Evolutionary conservation across 1,140 invertebrate genomes (phyloP).

Genomic region (Tetragonula clypearis): DNA sequence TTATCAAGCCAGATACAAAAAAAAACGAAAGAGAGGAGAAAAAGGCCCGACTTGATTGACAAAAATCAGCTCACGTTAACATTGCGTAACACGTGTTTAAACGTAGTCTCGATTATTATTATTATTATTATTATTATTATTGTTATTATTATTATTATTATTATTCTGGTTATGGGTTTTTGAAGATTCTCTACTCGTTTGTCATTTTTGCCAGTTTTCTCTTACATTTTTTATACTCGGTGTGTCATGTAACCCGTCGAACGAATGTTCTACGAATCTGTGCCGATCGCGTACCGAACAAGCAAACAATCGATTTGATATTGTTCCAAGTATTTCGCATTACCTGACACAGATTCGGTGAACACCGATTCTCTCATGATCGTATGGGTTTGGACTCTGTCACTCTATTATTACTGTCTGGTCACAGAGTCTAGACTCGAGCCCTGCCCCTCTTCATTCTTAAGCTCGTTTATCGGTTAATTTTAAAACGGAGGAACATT

Average conservation of each 20-base stretch:
- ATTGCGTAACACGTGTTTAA: slow-evolving; percentile 22
- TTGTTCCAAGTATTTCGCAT: not conserved
- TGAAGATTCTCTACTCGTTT: slow-evolving; percentile 51
- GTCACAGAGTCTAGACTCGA: not conserved
- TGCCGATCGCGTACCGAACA: not conserved
- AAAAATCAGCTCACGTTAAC: slow-evolving; percentile 55
- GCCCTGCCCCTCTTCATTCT: not conserved
- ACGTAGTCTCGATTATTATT: slow-evolving; percentile 45
- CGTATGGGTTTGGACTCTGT: slow-evolving; percentile 20
- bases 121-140: too few species aligned
- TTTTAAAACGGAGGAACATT: slow-evolving; percentile 23
- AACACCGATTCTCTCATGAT: slow-evolving; percentile 13
- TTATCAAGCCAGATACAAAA: not conserved
- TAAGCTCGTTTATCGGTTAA: slow-evolving; percentile 28
- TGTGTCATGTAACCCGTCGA: slow-evolving; percentile 13
- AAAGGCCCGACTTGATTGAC: slow-evolving; percentile 25
- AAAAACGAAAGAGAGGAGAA: not conserved
- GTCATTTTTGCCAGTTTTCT: slow-evolving; percentile 46
- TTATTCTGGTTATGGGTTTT: slow-evolving; percentile 32
- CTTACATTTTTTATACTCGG: slow-evolving; percentile 30
- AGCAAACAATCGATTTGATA: not conserved
- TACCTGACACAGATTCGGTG: slow-evolving; percentile 15
- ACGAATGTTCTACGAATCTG: slow-evolving; percentile 5
- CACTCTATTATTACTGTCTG: not conserved
- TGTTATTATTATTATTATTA: not conserved